Percentiles rank a stretch among this genome's conserved stretches.
Conservation (phyloP, 2,888 invertebrate species). For the Drosophila fungiperda region DNA sequence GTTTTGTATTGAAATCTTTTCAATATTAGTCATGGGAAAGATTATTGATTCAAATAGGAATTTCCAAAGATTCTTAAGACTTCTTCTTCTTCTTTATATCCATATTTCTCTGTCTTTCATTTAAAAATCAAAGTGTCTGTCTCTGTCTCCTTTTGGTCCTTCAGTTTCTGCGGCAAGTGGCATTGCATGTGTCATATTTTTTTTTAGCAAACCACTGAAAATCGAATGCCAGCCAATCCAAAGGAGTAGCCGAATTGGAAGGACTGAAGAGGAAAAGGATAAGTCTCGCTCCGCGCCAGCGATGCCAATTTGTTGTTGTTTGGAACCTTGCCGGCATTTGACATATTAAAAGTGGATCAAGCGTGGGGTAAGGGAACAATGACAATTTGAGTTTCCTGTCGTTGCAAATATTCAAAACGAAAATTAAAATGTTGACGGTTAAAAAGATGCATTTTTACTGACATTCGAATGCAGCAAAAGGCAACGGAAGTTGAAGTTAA, state of each 20-base stretch:
- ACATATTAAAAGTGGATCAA: constrained; percentile 75
- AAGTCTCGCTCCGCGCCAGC: background rate
- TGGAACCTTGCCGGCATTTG: constrained; percentile 44
- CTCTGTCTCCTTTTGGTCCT: background rate
- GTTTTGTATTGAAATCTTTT: too few relatives aligned
- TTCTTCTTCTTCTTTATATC: too few relatives aligned
- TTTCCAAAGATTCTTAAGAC: background rate
- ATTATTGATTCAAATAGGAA: background rate
- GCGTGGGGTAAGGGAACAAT: background rate
- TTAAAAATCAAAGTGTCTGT: background rate
- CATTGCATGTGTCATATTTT: constrained; percentile 43
- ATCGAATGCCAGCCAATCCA: background rate
- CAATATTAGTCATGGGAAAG: too few relatives aligned
- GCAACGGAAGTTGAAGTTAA: background rate
- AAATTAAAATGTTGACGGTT: constrained; percentile 75
- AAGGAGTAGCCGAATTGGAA: background rate
- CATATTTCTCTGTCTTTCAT: background rate
- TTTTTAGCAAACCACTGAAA: constrained; percentile 11
- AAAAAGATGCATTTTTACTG: constrained; percentile 71
- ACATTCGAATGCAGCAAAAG: constrained; percentile 9
- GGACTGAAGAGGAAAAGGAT: background rate
- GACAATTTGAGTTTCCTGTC: constrained; percentile 55
- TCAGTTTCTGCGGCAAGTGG: constrained; percentile 52
- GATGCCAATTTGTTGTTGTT: constrained; percentile 33
- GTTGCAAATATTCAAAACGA: constrained; percentile 55